phyloP scores from a whole-genome alignment of 2,797 vertebrate genomes.

The Phrynocephalus forsythii region DNA sequence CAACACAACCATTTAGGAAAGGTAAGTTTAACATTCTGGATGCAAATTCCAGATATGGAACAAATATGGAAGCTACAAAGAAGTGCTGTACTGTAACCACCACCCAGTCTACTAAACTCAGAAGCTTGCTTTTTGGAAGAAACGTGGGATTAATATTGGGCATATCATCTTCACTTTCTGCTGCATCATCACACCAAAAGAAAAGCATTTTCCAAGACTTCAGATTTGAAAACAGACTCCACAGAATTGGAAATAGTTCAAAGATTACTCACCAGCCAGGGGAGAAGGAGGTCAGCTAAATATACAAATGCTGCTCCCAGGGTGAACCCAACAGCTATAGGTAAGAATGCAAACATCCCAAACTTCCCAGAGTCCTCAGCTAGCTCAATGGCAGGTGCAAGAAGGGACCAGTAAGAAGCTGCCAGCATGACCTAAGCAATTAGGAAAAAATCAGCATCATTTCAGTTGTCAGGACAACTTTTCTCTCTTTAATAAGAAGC shows the following conservation, averaged over 20 bases:
- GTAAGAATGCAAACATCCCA: slow-evolving; percentile 89
- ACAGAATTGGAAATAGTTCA: not conserved
- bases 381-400: slow-evolving; percentile 94
- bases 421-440: slow-evolving; percentile 92
- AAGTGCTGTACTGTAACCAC: not conserved
- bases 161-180: not conserved
- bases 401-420: slow-evolving; percentile 95
- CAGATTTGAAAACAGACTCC: not conserved
- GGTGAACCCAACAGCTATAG: slow-evolving; percentile 89
- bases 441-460: not conserved
- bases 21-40: not conserved
- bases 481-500: not conserved
- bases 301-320: slow-evolving; percentile 93
- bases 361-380: slow-evolving; percentile 89
- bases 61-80: not conserved
- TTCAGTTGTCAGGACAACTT: not conserved
- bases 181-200: not conserved
- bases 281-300: slow-evolving; percentile 86
- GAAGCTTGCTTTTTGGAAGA: not conserved
- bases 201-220: not conserved
- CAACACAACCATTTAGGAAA: not conserved
- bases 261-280: slow-evolving; percentile 83
- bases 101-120: not conserved
- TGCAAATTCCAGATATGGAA: not conserved
- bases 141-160: not conserved